A percentile compares a stretch with the other conserved stretches of the same genome.
Conservation (phyloP, 2,113 vertebrate species). For the Rhea americana region DNA sequence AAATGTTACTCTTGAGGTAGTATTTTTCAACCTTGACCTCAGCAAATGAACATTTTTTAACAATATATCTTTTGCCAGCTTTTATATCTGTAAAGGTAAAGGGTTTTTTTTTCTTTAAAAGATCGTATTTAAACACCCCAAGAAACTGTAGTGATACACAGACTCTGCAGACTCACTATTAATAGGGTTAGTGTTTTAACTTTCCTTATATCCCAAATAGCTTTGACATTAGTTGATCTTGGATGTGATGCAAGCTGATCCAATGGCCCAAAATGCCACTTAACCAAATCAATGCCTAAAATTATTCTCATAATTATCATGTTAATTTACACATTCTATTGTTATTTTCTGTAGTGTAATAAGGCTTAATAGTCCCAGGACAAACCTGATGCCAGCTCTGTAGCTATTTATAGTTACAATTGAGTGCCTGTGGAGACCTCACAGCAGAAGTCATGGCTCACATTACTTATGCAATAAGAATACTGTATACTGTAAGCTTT, state of each 20-base stretch:
- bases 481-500: neutral
- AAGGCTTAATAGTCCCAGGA: neutral
- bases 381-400: neutral
- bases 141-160: neutral
- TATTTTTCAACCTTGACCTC: neutral
- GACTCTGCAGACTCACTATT: neutral
- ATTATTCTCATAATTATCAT: neutral
- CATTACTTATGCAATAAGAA: neutral
- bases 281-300: neutral
- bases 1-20: neutral
- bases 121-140: neutral
- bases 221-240: neutral
- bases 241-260: neutral
- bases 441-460: neutral
- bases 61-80: neutral
- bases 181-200: neutral
- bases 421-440: neutral
- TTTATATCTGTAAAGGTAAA: neutral
- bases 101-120: neutral
- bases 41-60: neutral
- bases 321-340: neutral
- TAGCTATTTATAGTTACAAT: neutral
- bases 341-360: neutral
- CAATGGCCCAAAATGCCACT: neutral
- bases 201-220: neutral